A percentile compares a stretch with the other conserved stretches of the same genome.
Evolutionary conservation across 2,888 invertebrate genomes (phyloP).

Genomic region (Caradrina clavipalpis): DNA sequence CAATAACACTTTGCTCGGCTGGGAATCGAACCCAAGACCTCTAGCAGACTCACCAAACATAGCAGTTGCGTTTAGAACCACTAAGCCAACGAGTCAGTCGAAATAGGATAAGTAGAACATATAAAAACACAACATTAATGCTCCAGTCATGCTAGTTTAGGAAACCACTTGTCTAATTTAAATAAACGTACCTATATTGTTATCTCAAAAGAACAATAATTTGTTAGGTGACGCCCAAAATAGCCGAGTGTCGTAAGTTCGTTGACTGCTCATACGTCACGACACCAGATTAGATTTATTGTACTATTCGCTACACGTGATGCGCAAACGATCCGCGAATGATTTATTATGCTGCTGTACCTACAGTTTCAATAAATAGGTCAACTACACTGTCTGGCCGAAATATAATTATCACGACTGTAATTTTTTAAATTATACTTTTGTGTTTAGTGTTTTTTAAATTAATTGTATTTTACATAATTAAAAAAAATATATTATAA

Average conservation of each 20-base stretch:
- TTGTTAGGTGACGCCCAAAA: conserved; percentile 42
- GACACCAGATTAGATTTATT: conserved; percentile 57
- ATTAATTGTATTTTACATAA: no score
- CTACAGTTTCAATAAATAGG: conserved; percentile 26
- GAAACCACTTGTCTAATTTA: no score
- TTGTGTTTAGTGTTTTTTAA: background rate
- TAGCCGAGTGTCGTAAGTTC: conserved; percentile 48
- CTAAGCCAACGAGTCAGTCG: no score
- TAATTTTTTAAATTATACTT: background rate
- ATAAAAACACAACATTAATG: background rate
- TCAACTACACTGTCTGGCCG: conserved; percentile 25
- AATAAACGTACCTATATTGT: background rate
- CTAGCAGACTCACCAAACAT: no score
- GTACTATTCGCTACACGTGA: conserved; percentile 47
- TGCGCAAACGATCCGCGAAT: conserved; percentile 40
- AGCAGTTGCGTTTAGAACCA: no score
- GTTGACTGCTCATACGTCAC: conserved; percentile 58
- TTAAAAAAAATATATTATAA: background rate
- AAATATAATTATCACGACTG: background rate
- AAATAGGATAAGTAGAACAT: background rate
- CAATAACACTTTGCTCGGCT: no score
- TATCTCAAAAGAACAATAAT: conserved; percentile 34
- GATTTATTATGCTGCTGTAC: conserved; percentile 47
- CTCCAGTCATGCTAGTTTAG: background rate
- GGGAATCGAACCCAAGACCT: no score